Evolutionary conservation across 92 coral and sea anemone species (phyloP), one percentile per base, ranked within the genome.

Genomic region (Montipora capitata): DNA sequence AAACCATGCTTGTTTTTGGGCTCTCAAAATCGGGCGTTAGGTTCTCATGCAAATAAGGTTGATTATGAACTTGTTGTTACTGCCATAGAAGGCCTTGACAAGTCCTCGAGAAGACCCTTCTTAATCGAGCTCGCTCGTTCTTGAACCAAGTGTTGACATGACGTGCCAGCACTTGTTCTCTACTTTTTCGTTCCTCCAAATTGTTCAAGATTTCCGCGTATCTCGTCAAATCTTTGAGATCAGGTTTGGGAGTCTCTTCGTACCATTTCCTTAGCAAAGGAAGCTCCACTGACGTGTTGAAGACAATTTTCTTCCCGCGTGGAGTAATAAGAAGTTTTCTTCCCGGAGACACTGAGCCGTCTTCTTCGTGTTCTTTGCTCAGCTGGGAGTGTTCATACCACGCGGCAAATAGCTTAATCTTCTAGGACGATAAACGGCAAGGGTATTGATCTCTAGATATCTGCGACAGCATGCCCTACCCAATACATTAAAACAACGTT

Each of bases 141-240:
- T 97, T 97, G 90, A 97, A 97, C 99, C 99, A 97, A 15, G 98
- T 97, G 72, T 97, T 97, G 40, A 97, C 98, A 79, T 97, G 99
- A 35, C 99, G 84, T 8, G 93, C 92, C 3, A 93, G 92, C 7
- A 97, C 99, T 38, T 86, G 89, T 71, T 97, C 98, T 14, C 81
- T 91, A 7, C 97, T 64, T 56, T 89, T 91, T 11, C 99, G 90
- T 75, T 96, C 94, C 61, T 97, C 99, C 43, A 94, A 72, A 27
- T 87, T 85, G 85, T 97, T 97, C 43, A 97, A 83, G 63, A 94
- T 89, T 56, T 94, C 94, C 20, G 99, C 95, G 42, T 72, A 94
- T 74, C 92, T 85, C n/a, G 87, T 90, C 89, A 97, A 81, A 18
- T 95, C 98, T 68, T 93, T 84, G 18, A 95, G 78, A 52, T 85